Evolutionary conservation across 2,113 vertebrate species (phyloP).

Genomic region (Nicator chloris): DNA sequence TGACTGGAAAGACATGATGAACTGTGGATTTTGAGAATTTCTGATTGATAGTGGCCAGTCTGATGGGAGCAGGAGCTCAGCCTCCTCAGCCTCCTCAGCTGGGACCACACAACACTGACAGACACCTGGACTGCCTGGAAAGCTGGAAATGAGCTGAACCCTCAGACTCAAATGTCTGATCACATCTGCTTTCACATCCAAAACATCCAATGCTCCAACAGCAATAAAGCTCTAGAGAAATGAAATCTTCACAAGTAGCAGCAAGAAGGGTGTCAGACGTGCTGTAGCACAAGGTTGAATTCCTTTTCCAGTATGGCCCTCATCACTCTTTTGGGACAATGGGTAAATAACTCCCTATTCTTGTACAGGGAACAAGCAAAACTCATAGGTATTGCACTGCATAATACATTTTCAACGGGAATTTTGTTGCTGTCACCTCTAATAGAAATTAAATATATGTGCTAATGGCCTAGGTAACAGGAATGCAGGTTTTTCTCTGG

Average conservation of each 20-base stretch:
- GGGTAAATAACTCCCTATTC: neutral
- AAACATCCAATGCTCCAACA: neutral
- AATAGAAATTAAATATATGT: constrained; percentile 13
- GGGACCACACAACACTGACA: neutral
- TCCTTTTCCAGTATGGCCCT: neutral
- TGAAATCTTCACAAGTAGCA: neutral
- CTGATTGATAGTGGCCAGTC: neutral
- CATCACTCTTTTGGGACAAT: neutral
- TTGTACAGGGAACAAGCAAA: neutral
- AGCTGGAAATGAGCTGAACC: neutral
- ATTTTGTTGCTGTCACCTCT: constrained; percentile 33
- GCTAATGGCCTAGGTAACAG: neutral
- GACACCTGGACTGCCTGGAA: neutral
- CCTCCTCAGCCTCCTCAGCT: neutral
- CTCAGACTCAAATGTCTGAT: neutral
- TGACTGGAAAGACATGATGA: neutral
- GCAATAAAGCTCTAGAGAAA: neutral
- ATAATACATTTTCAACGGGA: neutral
- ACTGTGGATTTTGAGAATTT: neutral
- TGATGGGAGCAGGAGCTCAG: neutral
- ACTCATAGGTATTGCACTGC: neutral
- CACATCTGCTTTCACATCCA: neutral
- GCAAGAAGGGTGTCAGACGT: neutral
- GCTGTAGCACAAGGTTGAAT: neutral
- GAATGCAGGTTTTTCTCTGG: neutral